Evolutionary conservation across 1,140 invertebrate genomes (phyloP), one percentile per base, ranked within the genome.

Genomic region (Triops longicaudatus): DNA sequence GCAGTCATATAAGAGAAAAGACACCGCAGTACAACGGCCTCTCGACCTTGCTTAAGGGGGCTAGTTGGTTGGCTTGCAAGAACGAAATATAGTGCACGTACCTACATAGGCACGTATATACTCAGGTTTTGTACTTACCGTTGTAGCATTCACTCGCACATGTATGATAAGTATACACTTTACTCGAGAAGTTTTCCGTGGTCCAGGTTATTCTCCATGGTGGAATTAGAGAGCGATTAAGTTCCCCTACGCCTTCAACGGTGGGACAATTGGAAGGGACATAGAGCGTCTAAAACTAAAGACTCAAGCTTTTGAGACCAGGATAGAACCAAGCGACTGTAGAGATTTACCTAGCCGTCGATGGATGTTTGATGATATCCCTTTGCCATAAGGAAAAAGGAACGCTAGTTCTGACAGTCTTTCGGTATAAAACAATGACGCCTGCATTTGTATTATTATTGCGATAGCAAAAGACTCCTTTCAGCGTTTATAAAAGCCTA

Each of bases 351-450:
- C 50, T 63, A 0, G 17, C 50, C 50, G 17, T 63, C 50, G 50
- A 63, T 63, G 50, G 50, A 63, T n/a, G 50, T 63, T 63, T 63
- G 22, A 63, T 63, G 50, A 63, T 63, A 63, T 22, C n/a, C 22
- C 17, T 63, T n/a, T 17, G 22, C 17, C 22, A 63, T 63, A 14
- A 63, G 50, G 50, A 63, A 63, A 63, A 22, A 22, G 50, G 17
- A 17, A 63, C 6, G 22, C 6, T n/a, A 22, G 14, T 63, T 63
- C 22, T 63, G 50, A 63, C 14, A 63, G 17, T 17, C n/a, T n/a
- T n/a, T 22, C 50, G 17, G 17, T 4, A 1, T n/a, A 63, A 63
- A 63, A 63, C 10, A 63, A 63, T 12, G 50, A 9, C 22, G 50
- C 50, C 4, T 22, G 22, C 22, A 22, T 63, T 14, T 63, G 17